These are phyloP conservation scores for Dryobota labecula DNA, from an alignment of 2,888 invertebrate genomes.

Conservation along the genomic window DNA sequence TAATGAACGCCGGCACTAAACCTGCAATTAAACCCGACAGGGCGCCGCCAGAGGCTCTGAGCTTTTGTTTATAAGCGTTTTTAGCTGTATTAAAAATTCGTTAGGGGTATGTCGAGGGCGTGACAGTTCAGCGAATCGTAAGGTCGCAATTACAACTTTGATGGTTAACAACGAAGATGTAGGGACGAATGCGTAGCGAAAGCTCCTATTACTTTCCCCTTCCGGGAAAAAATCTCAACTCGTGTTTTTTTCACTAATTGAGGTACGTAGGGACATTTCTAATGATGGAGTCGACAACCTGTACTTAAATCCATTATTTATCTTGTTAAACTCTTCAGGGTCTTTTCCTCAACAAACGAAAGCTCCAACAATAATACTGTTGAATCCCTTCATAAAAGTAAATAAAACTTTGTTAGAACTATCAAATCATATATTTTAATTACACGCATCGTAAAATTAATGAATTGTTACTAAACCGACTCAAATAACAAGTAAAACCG, in stretches of 20 bases:
- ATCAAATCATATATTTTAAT: constrained; percentile 75
- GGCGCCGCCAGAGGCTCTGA: constrained; percentile 75
- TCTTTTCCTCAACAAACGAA: constrained; percentile 39
- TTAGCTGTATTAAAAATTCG: constrained; percentile 84
- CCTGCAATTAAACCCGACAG: constrained; percentile 86
- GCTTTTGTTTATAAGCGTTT: constrained; percentile 83
- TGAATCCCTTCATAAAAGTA: constrained; percentile 42
- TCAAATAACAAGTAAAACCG: constrained; percentile 78
- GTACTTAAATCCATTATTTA: constrained; percentile 75
- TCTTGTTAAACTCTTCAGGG: constrained; percentile 64
- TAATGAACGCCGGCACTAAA: constrained; percentile 87
- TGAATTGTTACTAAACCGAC: constrained; percentile 81
- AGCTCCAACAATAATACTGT: constrained; percentile 28
- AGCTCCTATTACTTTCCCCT: constrained; percentile 79
- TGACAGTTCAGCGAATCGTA: constrained; percentile 82
- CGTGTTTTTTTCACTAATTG: constrained; percentile 80
- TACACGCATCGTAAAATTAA: constrained; percentile 86
- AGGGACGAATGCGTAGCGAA: constrained; percentile 72
- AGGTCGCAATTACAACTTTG: constrained; percentile 85
- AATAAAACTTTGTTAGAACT: constrained; percentile 47
- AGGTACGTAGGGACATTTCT: constrained; percentile 74
- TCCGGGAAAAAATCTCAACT: constrained; percentile 76
- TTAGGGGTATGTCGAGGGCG: constrained; percentile 81
- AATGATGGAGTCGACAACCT: constrained; percentile 76
- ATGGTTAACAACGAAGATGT: constrained; percentile 75